Percentiles rank a stretch among this genome's conserved stretches.
Conservation (phyloP, 1,140 invertebrate species). For the Charaxes varanes region DNA sequence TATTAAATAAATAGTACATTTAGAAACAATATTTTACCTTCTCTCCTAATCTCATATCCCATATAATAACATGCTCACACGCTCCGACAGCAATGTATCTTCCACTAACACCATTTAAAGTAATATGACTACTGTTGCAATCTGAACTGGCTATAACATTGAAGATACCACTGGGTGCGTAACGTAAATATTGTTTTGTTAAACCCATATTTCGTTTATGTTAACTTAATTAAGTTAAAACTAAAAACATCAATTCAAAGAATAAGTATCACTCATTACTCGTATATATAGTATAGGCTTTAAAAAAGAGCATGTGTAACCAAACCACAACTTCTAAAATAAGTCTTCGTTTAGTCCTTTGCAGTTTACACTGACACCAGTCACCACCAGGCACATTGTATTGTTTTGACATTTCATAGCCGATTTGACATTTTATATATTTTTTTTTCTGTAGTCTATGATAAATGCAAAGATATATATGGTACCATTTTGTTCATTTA, state of each 20-base stretch:
- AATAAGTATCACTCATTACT: no score
- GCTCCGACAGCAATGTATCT: conserved; percentile 91
- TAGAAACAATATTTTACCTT: conserved; percentile 76
- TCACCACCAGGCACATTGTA: no score
- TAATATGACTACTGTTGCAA: conserved; percentile 87
- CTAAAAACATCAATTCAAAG: no score
- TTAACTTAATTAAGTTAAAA: not conserved
- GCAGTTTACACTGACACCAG: no score
- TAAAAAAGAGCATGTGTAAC: no score
- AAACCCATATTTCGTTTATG: conserved; percentile 84
- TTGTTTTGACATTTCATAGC: conserved; percentile 27
- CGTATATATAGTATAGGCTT: no score
- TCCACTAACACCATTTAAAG: conserved; percentile 82
- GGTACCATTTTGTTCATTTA: no score
- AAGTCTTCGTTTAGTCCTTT: no score
- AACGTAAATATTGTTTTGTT: conserved; percentile 97
- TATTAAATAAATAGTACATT: no score
- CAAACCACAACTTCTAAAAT: no score
- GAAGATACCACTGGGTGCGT: conserved; percentile 85
- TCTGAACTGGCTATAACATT: conserved; percentile 89
- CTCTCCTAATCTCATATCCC: conserved; percentile 93
- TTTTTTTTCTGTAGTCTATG: no score
- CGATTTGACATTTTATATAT: not conserved
- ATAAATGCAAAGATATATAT: no score
- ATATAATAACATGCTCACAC: conserved; percentile 94